These are phyloP conservation scores for Auanema sp. DNA, from an alignment of 2,888 invertebrate genomes.

Conservation along the genomic window DNA sequence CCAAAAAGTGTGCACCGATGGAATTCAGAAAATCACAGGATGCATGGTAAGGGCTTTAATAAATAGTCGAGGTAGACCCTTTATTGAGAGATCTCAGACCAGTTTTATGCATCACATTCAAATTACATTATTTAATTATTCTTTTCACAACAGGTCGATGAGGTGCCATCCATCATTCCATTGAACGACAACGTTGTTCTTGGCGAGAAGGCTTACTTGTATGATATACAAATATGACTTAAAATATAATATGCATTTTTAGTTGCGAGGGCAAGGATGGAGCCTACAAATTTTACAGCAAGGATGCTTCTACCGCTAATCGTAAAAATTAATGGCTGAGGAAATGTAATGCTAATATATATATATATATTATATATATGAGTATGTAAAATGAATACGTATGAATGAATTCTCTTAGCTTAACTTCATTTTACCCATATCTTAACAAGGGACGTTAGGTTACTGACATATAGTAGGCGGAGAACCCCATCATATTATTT, in stretches of 20 bases:
- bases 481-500: constrained; percentile 35
- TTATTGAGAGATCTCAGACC: too few species aligned
- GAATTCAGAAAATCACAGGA: constrained; percentile 16
- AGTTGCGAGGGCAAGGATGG: constrained; percentile 33
- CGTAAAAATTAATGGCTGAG: too few species aligned
- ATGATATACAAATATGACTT: neutral
- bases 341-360: too few species aligned
- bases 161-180: too few species aligned
- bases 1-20: constrained; percentile 17
- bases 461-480: constrained; percentile 20
- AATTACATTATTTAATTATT: too few species aligned
- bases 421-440: too few species aligned
- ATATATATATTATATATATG: too few species aligned
- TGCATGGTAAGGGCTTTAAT: constrained; percentile 11
- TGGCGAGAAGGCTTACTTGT: neutral
- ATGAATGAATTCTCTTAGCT: too few species aligned
- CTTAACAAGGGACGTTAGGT: constrained; percentile 6
- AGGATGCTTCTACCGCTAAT: constrained; percentile 1
- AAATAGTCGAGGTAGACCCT: too few species aligned
- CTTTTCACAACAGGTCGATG: too few species aligned
- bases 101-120: too few species aligned
- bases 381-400: too few species aligned
- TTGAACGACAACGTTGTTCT: neutral
- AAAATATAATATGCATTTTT: constrained; percentile 10
- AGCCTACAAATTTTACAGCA: constrained; percentile 29